Percentiles rank a stretch among this genome's conserved stretches.
These are phyloP conservation scores for Heptranchias perlo DNA, from an alignment of 2,113 vertebrate genomes.

Conservation along the genomic window DNA sequence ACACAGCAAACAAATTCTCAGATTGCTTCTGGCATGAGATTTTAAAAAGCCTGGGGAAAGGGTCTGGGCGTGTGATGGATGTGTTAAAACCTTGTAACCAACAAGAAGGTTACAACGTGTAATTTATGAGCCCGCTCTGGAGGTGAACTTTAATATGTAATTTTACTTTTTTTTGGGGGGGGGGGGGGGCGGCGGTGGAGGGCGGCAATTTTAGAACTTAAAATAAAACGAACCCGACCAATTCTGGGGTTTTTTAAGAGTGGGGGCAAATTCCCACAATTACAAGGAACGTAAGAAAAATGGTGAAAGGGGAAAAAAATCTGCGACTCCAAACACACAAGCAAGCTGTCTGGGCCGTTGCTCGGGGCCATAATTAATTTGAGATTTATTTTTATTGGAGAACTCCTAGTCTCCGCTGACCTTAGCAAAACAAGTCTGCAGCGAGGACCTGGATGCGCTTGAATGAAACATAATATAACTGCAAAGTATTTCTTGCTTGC, in stretches of 20 bases:
- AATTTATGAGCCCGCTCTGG: slow-evolving; percentile 37
- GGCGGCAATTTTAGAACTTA: slow-evolving; percentile 49
- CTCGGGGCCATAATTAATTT: slow-evolving; percentile 98
- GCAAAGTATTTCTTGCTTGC: slow-evolving; percentile 72
- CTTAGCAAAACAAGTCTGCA: slow-evolving; percentile 97
- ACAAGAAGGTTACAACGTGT: background rate
- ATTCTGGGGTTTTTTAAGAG: background rate
- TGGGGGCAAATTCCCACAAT: background rate
- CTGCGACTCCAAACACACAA: slow-evolving; percentile 64
- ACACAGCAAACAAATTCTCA: background rate
- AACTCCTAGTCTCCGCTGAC: slow-evolving; percentile 86
- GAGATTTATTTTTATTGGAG: slow-evolving; percentile 99
- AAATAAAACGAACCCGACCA: background rate
- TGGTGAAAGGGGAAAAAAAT: slow-evolving; percentile 58
- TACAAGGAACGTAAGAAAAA: slow-evolving; percentile 46
- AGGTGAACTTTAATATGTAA: slow-evolving; percentile 43
- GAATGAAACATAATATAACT: slow-evolving; percentile 82
- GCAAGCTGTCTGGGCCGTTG: slow-evolving; percentile 86
- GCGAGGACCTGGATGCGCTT: slow-evolving; percentile 79
- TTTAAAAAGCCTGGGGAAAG: background rate
- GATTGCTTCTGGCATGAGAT: background rate
- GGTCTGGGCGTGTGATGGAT: background rate
- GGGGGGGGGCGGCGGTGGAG: slow-evolving; percentile 47
- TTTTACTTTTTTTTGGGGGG: slow-evolving; percentile 40
- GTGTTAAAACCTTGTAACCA: background rate